These are phyloP conservation scores for Corythornis cristatus DNA, from an alignment of 2,113 vertebrate genomes.

Conservation along the genomic window DNA sequence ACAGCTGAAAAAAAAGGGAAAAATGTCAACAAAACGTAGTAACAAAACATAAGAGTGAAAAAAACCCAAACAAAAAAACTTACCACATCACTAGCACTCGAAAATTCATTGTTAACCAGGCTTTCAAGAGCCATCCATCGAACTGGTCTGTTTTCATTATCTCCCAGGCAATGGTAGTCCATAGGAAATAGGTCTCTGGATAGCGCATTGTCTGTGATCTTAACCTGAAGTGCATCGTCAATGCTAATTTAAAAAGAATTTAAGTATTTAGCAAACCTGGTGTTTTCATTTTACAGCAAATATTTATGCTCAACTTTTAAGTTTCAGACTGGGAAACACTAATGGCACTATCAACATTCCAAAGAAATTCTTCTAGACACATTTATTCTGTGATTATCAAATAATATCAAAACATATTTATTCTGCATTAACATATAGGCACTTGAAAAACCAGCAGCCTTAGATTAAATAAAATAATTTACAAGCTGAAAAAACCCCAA, in stretches of 20 bases:
- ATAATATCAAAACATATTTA: not conserved
- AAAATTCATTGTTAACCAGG: conserved; percentile 96
- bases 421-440: not conserved
- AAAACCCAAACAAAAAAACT: conserved; percentile 11
- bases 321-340: rapidly evolving
- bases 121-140: conserved; percentile 99
- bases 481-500: not conserved
- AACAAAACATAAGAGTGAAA: rapidly evolving
- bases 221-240: conserved; percentile 96
- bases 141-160: conserved; percentile 96
- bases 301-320: not conserved
- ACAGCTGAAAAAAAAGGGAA: not conserved
- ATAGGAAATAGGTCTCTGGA: conserved; percentile 98
- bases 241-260: conserved; percentile 80
- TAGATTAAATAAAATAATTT: not conserved
- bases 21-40: not conserved
- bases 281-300: not conserved
- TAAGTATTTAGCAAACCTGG: not conserved
- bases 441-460: not conserved
- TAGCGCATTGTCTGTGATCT: conserved; percentile 97
- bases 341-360: rapidly evolving
- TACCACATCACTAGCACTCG: conserved; percentile 97
- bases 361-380: not conserved
- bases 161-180: conserved; percentile 98
- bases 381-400: not conserved